Base-by-base conservation (phyloP, 2,888 invertebrate species). In the Ichneumon xanthorius region DNA sequence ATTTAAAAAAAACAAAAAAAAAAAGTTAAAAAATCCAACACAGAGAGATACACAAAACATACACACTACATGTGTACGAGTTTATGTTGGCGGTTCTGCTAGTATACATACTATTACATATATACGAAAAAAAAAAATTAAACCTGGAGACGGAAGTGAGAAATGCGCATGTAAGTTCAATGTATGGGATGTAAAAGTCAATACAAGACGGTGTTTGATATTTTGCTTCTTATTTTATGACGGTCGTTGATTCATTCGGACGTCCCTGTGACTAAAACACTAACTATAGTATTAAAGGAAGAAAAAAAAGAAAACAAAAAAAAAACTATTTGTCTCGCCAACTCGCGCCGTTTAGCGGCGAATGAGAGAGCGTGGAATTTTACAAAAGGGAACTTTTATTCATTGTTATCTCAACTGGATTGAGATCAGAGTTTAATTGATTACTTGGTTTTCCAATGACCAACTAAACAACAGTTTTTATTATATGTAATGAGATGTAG, bases 231-330 rank as follows among this genome's bases (percentile, higher is more conserved):
- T 50, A 67, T 79, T 82, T 77, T 53, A 90, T 89, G 90, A 88
- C 88, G 89, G 89, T 89, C 90, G 92, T 93, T 92, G 89, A 93
- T 93, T 89, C 92, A 92, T 92, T 92, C 93, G 92, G 92, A 92
- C 90, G 92, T 92, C 90, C 90, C 86, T 87, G 83, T 85, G 86
- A 82, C 84, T 78, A 78, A 61, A 80, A 86, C 84, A 82, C 82
- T 77, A 86, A 85, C 58, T 82, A 80, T 81, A 81, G 83, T 86
- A 85, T 85, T 80, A 71, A 72, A 50, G 6, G 37, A 50, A 71
- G 48, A 79, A 40, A 50, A 50, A 11, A 45, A 58, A 61, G 53
- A 79, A 40, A 40, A 37, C 26, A 22, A 68, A 67, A 65, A 61
- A 58, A 58, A 79, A 81, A 80, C 68, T 86, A 84, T 80, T 86